Base-by-base conservation (phyloP, 2,797 vertebrate species). In the Onychomys arenicola region DNA sequence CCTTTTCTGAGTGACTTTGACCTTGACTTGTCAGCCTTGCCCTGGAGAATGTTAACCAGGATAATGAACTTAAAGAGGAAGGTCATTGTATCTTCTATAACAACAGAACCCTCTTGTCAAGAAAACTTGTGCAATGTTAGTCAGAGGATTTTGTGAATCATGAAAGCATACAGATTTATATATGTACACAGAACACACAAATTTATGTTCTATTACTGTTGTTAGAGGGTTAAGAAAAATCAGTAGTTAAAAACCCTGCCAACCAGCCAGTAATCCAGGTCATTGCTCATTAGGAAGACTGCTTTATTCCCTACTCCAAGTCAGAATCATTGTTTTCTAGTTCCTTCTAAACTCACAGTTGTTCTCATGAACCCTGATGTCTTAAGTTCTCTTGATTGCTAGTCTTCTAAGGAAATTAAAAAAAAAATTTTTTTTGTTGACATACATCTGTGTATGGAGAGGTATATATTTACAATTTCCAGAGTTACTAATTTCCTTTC, bases 301-400 rank as follows among this genome's bases (percentile, higher is more conserved):
- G 25, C 43, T 32, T 86, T 83, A 59, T 77, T 34, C 43, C 37
- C 29, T 29, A 8, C 43, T 95, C 25, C 71, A 37, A 27, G 21
- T 73, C 27, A 83, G 61, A 90, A 21, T 8, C 46, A 55, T 37
- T 71, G 77, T 1, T 59, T 43, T 90, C 81, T 77, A 49, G 63
- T 75, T 69, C 52, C 82, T 77, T 63, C 78, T 76, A 16, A 87
- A 40, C 25, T 94, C 27, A 94, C 52, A 78, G 81, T 40, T 86
- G 55, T 12, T 73, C 46, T 65, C 49, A 77, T 61, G 75, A 87
- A 73, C 32, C 19, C 27, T 19, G 37, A 69, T 83, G 37, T 32
- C 14, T 55, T 34, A 93, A 93, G 69, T 78, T 94, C 55, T 96
- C 37, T 91, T 69, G 61, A 67, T 84, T 90, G 87, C 49, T 55